Evolutionary conservation across 2,113 vertebrate genomes (phyloP).

Genomic region (Callipepla squamata): DNA sequence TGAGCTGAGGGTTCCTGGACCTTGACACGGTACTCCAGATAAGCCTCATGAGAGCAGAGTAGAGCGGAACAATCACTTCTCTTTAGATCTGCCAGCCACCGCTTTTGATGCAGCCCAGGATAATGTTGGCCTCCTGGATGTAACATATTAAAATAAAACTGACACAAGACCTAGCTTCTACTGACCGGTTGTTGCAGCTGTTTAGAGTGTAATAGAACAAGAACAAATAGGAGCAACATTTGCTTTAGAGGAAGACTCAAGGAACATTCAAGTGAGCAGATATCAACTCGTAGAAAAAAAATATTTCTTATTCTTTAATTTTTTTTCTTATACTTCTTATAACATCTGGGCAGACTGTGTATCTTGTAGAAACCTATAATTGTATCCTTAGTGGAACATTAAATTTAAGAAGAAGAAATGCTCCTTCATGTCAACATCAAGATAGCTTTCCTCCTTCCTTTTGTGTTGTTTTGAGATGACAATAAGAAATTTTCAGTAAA

Average conservation of each 20-base stretch:
- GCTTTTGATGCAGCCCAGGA: no score
- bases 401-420: not conserved
- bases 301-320: not conserved
- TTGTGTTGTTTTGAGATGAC: no score
- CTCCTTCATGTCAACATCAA: not conserved
- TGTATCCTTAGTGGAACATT: not conserved
- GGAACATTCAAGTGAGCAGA: not conserved
- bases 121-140: no score
- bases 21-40: no score
- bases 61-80: no score
- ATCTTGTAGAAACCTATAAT: not conserved
- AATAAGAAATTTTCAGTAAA: not conserved
- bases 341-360: not conserved
- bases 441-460: not conserved
- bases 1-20: no score
- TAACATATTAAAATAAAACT: not conserved
- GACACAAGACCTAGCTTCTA: accelerated
- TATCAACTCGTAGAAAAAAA: not conserved
- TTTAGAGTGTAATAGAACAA: not conserved
- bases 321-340: not conserved
- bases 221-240: not conserved
- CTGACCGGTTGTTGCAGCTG: accelerated
- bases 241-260: not conserved
- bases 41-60: no score
- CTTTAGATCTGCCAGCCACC: no score